These are phyloP conservation scores for Macrocentrus cingulum DNA, from an alignment of 1,140 invertebrate genomes.

Conservation along the genomic window DNA sequence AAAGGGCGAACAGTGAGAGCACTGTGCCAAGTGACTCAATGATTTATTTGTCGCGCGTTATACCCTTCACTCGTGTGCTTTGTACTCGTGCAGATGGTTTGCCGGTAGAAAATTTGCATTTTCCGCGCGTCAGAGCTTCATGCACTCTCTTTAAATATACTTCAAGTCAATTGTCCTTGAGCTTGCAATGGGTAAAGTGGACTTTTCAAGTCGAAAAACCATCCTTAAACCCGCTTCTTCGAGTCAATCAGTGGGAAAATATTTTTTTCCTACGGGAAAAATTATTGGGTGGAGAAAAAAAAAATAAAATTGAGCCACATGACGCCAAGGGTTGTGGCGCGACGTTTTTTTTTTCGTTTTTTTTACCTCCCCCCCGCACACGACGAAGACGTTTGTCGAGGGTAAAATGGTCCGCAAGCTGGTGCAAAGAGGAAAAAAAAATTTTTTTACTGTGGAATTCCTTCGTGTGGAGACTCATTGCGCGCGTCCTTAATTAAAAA, in stretches of 20 bases:
- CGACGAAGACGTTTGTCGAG: neutral
- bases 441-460: conserved; percentile 54
- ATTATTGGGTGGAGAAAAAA: neutral
- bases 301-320: conserved; percentile 2
- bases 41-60: conserved; percentile 42
- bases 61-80: conserved; percentile 23
- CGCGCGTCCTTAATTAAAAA: conserved; percentile 58
- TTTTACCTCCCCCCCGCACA: conserved; percentile 10
- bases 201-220: conserved; percentile 22
- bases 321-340: neutral
- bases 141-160: conserved; percentile 11
- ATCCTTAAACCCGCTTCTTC: too few relatives aligned
- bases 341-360: conserved; percentile 18
- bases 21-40: conserved; percentile 32
- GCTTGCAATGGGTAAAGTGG: too few relatives aligned
- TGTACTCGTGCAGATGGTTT: conserved; percentile 26
- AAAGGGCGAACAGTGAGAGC: neutral
- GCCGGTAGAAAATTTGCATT: conserved; percentile 37
- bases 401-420: conserved; percentile 23
- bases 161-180: conserved; percentile 20
- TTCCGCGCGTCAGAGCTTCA: conserved; percentile 8
- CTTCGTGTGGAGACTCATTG: conserved; percentile 55
- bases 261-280: too few relatives aligned
- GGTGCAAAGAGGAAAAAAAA: conserved; percentile 29
- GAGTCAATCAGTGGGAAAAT: too few relatives aligned